Evolutionary conservation across 2,888 invertebrate species (phyloP), one percentile per base, ranked within the genome.

Genomic region (Deilephila porcellus): DNA sequence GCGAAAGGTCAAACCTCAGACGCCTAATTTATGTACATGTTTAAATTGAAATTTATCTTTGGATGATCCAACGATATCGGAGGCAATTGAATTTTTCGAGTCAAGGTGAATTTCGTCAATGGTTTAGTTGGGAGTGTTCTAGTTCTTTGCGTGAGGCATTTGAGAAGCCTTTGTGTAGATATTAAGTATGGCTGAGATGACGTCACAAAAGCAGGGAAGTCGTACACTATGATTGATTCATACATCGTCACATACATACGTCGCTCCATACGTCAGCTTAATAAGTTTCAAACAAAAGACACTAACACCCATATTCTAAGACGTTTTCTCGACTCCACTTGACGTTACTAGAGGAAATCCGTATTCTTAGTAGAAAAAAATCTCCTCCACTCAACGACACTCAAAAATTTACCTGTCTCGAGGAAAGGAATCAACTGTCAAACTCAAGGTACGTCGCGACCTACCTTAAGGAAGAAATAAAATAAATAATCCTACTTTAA

Each of bases 41-140:
- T 67, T 52, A 67, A 67, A 67, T 67, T 67, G 67, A 67, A 67
- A 67, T 67, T 67, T 67, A 67, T 67, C 67, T 67, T 52, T 45
- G 67, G 67, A 67, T 67, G 67, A 67, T 67, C 67, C 67, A 29
- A 67, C 45, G 52, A 67, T 67, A 37, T 67, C 67, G 45, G 45
- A 67, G 25, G 25, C 67, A 52, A 67, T 67, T 67, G 45, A 20
- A 45, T 25, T 67, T 67, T 67, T 25, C 6, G 25, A 52, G 52
- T 67, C 67, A 67, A 67, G 67, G 67, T 67, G 67, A 67, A 67
- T 67, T 67, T 67, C 52, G 25, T 67, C 52, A 67, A 67, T 67
- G 52, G 52, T 25, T 67, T 67, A 17, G 52, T 25, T 29, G 25
- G 17, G 25, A n/a, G 25, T 6, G 25, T 67, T 52, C 25, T 45